Evolutionary conservation across 1,140 invertebrate genomes (phyloP), one percentile per base, ranked within the genome.

Genomic region (Drosophila leontia): DNA sequence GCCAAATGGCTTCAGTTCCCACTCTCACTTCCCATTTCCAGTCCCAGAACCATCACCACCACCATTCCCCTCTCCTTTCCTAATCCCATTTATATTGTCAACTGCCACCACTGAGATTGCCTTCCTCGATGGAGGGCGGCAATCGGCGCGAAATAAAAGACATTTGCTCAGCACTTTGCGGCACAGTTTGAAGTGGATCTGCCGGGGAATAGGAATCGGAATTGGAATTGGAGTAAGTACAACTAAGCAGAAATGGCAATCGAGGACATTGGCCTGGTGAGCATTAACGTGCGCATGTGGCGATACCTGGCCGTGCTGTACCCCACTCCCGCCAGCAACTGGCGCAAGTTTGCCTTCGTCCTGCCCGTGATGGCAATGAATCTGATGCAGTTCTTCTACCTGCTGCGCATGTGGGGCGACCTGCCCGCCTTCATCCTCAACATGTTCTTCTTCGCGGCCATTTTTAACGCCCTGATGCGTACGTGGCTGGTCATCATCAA

Each of bases 261-360:
- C 39, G 82, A 82, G 37, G 79, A 92, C 53, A 85, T 88, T 63
- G 80, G 81, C 8, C 59, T 92, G 58, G 74, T 92, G 48, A 61
- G 75, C 61, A 82, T 92, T 59, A 91, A 91, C 53, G 81, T 92
- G 48, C 75, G 79, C 55, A 70, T 91, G 53, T 92, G 80, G 90
- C 75, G 85, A 19, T 63, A 72, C 35, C 57, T 92, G 35, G 77
- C 77, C 5, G 64, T 92, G 7, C 71, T 92, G 9, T 83, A 91
- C 39, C 79, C 84, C 13, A 75, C 59, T 9, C 57, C 47, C 26
- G 34, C 9, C 32, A 76, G 2, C 51, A 69, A 65, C 59, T 92
- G 88, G 91, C 77, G 86, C 17, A 81, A 75, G 39, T 91, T 77
- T 39, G 67, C 72, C 23, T 88, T 92, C 60, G 81, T 92, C n/a